phyloP scores from a whole-genome alignment of 1,140 invertebrate species.

The Wiebesia pumilae region DNA sequence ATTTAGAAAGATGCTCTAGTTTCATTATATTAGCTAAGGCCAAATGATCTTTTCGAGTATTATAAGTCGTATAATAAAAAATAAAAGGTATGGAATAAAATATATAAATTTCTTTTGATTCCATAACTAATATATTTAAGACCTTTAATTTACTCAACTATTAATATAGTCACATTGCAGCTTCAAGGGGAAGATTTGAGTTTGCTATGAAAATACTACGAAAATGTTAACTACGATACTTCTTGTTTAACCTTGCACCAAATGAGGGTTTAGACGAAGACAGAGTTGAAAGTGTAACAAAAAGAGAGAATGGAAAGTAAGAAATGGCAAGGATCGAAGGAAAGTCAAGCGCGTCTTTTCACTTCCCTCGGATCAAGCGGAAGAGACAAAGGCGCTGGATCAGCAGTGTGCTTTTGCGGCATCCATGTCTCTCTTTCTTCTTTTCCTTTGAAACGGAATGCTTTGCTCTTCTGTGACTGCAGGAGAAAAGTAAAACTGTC shows the following conservation, averaged over 20 bases:
- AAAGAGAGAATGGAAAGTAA: not conserved
- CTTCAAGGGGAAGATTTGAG: too few species aligned
- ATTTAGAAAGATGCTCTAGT: too few species aligned
- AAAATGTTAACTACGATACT: not conserved
- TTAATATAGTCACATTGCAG: too few species aligned
- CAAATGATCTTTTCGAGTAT: too few species aligned
- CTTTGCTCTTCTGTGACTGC: not conserved
- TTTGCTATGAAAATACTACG: too few species aligned
- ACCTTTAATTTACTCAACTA: too few species aligned
- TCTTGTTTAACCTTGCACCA: not conserved
- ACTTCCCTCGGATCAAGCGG: conserved; percentile 49
- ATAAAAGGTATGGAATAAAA: too few species aligned
- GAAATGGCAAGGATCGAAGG: conserved; percentile 36
- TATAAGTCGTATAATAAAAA: too few species aligned
- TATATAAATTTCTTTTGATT: too few species aligned
- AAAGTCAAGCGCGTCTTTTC: conserved; percentile 51
- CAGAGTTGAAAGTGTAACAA: not conserved
- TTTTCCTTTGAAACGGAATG: conserved; percentile 36
- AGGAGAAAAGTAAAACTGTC: conserved; percentile 10
- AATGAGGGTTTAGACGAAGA: not conserved
- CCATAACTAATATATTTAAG: too few species aligned
- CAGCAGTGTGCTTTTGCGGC: conserved; percentile 6
- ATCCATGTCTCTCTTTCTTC: not conserved
- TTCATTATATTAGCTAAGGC: too few species aligned
- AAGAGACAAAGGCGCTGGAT: conserved; percentile 48